Conservation (phyloP, 2,888 invertebrate species). For the Sympetrum striolatum region DNA sequence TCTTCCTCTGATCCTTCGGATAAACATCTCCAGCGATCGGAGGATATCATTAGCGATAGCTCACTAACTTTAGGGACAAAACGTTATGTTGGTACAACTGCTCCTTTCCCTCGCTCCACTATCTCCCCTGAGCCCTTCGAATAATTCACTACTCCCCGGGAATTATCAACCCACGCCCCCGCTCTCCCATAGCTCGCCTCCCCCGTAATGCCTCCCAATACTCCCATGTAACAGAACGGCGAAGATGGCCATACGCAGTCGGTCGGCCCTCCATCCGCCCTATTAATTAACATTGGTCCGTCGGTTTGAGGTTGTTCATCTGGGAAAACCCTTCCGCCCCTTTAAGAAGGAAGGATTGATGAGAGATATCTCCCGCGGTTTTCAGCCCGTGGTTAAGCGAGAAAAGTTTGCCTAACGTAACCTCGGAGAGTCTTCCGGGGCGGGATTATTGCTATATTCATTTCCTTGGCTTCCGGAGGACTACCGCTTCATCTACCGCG, state of each 20-base stretch:
- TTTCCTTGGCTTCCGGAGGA: too few relatives aligned
- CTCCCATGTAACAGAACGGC: neutral
- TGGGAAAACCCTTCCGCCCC: neutral
- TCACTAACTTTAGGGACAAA: too few relatives aligned
- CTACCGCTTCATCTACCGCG: too few relatives aligned
- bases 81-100: too few relatives aligned
- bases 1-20: too few relatives aligned
- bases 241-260: neutral
- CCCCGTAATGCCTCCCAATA: neutral
- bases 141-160: slow-evolving; percentile 21
- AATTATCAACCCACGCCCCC: neutral
- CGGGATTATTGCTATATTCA: too few relatives aligned
- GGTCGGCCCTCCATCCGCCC: neutral
- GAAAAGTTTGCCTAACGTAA: too few relatives aligned
- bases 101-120: neutral
- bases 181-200: neutral
- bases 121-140: neutral
- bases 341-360: neutral
- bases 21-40: too few relatives aligned
- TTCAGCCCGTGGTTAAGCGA: neutral
- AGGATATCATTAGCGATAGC: too few relatives aligned
- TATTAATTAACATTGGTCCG: neutral
- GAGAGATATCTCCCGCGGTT: neutral
- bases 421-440: too few relatives aligned
- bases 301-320: neutral